Evolutionary conservation across 2,797 vertebrate species (phyloP).

Genomic region (Microchirus variegatus): DNA sequence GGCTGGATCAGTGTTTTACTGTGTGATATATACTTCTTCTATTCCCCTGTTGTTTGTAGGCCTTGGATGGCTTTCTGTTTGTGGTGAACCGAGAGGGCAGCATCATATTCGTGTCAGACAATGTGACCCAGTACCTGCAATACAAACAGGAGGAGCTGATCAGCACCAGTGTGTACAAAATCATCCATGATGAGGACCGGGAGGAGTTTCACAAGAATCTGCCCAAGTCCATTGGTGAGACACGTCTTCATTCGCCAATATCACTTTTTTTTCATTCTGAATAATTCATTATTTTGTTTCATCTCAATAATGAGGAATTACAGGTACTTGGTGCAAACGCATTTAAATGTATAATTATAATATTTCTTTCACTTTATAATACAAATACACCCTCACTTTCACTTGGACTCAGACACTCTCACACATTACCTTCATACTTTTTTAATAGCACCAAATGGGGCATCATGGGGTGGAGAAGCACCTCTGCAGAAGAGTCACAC

Average conservation of each 20-base stretch:
- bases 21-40: background rate
- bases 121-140: constrained; percentile 96
- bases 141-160: constrained; percentile 98
- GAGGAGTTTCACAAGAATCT: constrained; percentile 97
- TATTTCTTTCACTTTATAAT: background rate
- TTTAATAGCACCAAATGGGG: constrained; percentile 83
- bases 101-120: constrained; percentile 98
- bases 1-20: constrained; percentile 18
- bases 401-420: background rate
- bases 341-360: constrained; percentile 2
- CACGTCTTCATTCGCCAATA: background rate
- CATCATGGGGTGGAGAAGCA: constrained; percentile 90
- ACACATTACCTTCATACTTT: background rate
- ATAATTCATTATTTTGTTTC: no score
- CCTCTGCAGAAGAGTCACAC: constrained; percentile 96
- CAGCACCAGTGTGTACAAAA: constrained; percentile 95
- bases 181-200: constrained; percentile 94
- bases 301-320: no score
- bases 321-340: background rate
- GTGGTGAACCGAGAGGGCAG: constrained; percentile 97
- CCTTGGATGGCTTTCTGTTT: constrained; percentile 96
- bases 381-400: background rate
- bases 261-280: no score
- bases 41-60: constrained; percentile 73
- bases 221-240: constrained; percentile 91